Evolutionary conservation across 2,797 vertebrate species (phyloP).

Genomic region (Cirrhinus molitorella): DNA sequence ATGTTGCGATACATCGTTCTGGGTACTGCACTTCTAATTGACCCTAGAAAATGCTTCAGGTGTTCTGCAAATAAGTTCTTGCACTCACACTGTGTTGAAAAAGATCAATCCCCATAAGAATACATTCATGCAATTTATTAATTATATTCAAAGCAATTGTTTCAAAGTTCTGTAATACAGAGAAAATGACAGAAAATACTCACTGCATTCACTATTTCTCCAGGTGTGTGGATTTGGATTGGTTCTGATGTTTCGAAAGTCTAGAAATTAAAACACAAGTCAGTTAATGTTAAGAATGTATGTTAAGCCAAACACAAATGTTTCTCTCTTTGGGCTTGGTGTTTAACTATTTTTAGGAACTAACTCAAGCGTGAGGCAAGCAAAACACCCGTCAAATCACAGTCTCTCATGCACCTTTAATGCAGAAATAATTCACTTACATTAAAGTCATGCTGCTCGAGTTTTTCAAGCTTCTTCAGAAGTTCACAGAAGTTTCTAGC

Average conservation of each 20-base stretch:
- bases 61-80: background rate
- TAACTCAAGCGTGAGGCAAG: background rate
- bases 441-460: accelerated
- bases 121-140: background rate
- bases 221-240: background rate
- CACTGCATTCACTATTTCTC: background rate
- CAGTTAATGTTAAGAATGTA: background rate
- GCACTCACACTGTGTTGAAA: conserved; percentile 39
- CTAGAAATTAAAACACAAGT: conserved; percentile 18
- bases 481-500: accelerated
- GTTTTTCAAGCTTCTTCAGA: accelerated
- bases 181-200: conserved; percentile 5
- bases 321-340: background rate
- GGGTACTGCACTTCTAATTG: accelerated
- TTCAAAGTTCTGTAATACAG: background rate
- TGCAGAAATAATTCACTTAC: conserved; percentile 35
- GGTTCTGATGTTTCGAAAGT: accelerated
- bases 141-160: background rate
- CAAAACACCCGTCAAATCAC: too few relatives aligned
- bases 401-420: background rate
- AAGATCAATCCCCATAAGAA: background rate
- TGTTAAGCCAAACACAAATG: background rate
- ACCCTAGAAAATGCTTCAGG: background rate
- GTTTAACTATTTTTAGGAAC: too few relatives aligned
- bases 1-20: too few relatives aligned